Evolutionary conservation across 2,888 invertebrate genomes (phyloP), one percentile per base, ranked within the genome.

Genomic region (Smittia aterrima): DNA sequence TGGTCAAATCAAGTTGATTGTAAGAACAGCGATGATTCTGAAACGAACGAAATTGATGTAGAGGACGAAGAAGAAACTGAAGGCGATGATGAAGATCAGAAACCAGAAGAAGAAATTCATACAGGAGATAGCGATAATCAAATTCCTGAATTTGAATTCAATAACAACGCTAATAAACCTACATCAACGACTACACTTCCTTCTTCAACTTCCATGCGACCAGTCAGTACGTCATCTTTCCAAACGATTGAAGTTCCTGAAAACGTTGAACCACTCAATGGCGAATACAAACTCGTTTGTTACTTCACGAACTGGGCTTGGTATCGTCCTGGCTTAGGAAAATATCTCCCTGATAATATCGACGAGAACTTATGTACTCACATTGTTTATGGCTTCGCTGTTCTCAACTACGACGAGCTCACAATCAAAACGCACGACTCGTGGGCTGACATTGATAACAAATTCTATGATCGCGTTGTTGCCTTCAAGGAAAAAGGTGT

Each of bases 281-380:
- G 90, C 18, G 86, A 89, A 75, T 93, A 88, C 80, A 93, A 93
- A 82, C 86, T 95, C 0, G 92, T 95, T 0, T 95, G 95, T 79
- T 95, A 95, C 82, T 95, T 94, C 82, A 95, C 95, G 0, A 95
- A 95, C 80, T 96, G 95, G 95, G 93, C 95, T 0, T 95, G 95
- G 93, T 95, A 94, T 79, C 86, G 94, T 25, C 88, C 89, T 78
- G 94, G 93, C 0, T 80, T 87, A 40, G 95, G 93, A 54, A 92
- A 92, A 79, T 96, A 91, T 79, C 85, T 89, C 0, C 95, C 95
- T 0, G 93, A 93, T 79, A 88, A 95, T 79, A 94, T 95, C 68
- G 92, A 95, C 79, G 89, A 93, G 1, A 88, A 90, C 75, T 86
- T 96, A 0, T 97, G 96, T 80, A 96, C 96, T 0, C 96, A 97